Conservation (phyloP, 2,888 invertebrate species). For the Aspidiotus rigidus region DNA sequence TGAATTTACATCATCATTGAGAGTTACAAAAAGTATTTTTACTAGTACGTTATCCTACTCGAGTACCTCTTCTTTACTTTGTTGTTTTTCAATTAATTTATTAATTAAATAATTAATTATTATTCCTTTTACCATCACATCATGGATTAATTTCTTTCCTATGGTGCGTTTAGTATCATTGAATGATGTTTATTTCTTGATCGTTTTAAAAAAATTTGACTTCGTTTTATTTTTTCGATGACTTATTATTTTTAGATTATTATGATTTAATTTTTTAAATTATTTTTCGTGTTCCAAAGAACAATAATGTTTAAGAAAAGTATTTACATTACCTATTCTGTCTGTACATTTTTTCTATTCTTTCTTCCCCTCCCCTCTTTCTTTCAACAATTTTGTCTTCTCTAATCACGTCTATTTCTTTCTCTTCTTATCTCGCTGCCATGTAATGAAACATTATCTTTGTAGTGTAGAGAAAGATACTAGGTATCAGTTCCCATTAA, state of each 20-base stretch:
- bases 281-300: slow-evolving; percentile 1
- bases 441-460: background rate
- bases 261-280: background rate
- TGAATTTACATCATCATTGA: too few relatives aligned
- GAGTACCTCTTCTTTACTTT: too few relatives aligned
- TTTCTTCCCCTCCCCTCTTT: background rate
- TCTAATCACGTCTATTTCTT: background rate
- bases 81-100: too few relatives aligned
- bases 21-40: too few relatives aligned
- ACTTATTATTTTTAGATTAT: background rate
- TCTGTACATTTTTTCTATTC: background rate
- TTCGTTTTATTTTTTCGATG: background rate
- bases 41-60: too few relatives aligned
- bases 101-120: background rate
- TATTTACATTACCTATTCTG: background rate
- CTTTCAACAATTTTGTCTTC: background rate
- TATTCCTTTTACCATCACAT: background rate
- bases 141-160: background rate
- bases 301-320: background rate
- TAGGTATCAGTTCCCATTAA: too few relatives aligned
- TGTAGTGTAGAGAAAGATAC: background rate
- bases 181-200: background rate
- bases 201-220: background rate
- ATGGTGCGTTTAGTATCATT: background rate
- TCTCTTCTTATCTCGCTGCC: background rate